Percentiles rank a stretch among this genome's conserved stretches.
Evolutionary conservation across 2,797 vertebrate species (phyloP).

Genomic region (Sternotherus odoratus): DNA sequence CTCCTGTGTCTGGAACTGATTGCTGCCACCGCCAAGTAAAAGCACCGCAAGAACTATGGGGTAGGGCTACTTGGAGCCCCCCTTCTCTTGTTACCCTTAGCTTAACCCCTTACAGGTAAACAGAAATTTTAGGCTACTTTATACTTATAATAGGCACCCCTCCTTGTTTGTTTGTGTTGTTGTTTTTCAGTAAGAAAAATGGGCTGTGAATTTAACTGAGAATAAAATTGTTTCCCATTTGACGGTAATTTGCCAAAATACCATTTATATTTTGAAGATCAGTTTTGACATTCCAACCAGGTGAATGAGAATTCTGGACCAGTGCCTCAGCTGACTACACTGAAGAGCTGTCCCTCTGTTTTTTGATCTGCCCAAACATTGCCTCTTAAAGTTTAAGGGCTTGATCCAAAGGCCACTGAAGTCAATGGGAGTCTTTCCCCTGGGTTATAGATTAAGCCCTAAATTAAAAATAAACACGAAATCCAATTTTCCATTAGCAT

Average conservation of each 20-base stretch:
- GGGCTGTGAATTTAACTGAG: not conserved
- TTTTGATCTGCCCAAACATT: not conserved
- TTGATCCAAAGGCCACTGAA: not conserved
- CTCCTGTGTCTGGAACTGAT: too few relatives aligned
- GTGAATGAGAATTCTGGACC: not conserved
- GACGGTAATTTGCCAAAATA: not conserved
- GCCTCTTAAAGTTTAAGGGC: not conserved
- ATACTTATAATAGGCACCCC: too few relatives aligned
- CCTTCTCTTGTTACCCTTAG: too few relatives aligned
- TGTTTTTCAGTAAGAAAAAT: not conserved
- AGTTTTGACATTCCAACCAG: not conserved
- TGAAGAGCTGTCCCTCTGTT: not conserved
- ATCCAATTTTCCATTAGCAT: not conserved
- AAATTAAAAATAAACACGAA: rapidly evolving
- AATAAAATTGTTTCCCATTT: not conserved
- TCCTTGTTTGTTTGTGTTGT: not conserved
- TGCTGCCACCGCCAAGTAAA: too few relatives aligned
- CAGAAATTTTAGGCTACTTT: too few relatives aligned
- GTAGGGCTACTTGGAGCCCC: too few relatives aligned
- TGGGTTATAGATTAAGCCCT: not conserved
- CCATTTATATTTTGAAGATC: not conserved
- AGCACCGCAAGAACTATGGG: too few relatives aligned
- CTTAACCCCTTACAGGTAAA: too few relatives aligned
- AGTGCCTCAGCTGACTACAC: not conserved
- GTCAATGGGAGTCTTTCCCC: not conserved